A percentile compares a stretch with the other conserved stretches of the same genome.
Evolutionary conservation across 2,113 vertebrate genomes (phyloP).

Genomic region (Muscicapa adusta): DNA sequence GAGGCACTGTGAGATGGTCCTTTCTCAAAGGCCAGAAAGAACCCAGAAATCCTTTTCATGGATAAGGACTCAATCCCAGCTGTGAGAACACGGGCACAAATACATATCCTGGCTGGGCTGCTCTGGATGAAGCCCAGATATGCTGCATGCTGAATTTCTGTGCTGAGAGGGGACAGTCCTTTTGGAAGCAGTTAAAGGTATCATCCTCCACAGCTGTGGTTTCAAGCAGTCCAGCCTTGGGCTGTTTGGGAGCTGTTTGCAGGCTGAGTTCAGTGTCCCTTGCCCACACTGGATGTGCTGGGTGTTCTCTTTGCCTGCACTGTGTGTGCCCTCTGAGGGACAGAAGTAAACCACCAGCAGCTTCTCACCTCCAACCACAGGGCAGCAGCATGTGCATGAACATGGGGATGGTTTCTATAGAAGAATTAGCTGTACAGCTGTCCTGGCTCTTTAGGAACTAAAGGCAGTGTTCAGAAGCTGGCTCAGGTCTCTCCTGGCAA

Average conservation of each 20-base stretch:
- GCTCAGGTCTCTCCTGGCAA: not conserved
- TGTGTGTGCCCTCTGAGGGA: not conserved
- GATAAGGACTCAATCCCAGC: not conserved
- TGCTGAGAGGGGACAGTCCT: not conserved
- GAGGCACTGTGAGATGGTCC: not conserved
- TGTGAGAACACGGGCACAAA: not conserved
- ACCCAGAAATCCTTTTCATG: not conserved
- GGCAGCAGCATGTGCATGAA: not conserved
- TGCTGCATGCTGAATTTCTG: not conserved
- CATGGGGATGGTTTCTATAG: not conserved
- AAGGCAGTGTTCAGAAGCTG: not conserved
- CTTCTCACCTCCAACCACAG: not conserved
- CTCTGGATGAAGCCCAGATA: not conserved
- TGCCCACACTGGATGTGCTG: rapidly evolving
- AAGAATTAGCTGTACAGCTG: constrained; percentile 5
- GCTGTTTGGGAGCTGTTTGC: rapidly evolving
- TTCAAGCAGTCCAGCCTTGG: not conserved
- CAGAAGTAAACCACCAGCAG: not conserved
- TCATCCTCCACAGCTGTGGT: not conserved
- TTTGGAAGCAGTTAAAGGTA: not conserved
- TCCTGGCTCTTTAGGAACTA: not conserved
- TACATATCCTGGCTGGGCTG: not conserved
- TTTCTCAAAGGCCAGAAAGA: not conserved
- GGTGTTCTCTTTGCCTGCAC: not conserved
- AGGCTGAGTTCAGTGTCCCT: not conserved